phyloP scores from a whole-genome alignment of 2,797 vertebrate species.

The Sebastes glaucus region DNA sequence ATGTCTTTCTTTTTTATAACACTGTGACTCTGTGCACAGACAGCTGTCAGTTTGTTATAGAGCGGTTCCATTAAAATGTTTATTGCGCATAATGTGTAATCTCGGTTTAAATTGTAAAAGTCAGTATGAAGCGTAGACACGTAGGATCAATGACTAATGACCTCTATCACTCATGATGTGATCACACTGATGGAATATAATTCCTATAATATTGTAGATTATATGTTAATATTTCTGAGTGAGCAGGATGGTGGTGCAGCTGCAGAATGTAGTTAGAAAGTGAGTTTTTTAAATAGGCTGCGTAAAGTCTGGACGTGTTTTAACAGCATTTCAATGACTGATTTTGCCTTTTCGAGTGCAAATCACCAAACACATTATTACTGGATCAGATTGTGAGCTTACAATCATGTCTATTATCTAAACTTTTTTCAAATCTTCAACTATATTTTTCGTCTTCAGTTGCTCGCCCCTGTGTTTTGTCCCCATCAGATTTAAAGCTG shows the following conservation, averaged over 20 bases:
- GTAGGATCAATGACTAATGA: not conserved
- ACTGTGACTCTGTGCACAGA: not conserved
- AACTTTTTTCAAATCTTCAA: not conserved
- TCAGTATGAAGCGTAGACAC: not conserved
- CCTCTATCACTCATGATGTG: not conserved
- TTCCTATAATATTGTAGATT: not conserved
- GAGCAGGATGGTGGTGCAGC: not conserved
- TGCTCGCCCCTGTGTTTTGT: too few relatives aligned
- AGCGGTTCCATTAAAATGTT: not conserved
- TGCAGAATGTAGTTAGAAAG: not conserved
- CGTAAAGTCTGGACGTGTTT: not conserved
- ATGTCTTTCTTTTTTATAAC: not conserved
- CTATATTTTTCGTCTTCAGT: not conserved
- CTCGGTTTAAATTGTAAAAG: not conserved
- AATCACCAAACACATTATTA: not conserved
- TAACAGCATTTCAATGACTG: not conserved
- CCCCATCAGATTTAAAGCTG: not conserved
- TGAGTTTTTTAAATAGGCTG: not conserved
- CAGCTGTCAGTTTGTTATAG: not conserved
- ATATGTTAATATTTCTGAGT: not conserved
- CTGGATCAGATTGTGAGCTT: not conserved
- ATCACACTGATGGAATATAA: not conserved
- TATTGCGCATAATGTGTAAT: not conserved
- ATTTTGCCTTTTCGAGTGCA: not conserved
- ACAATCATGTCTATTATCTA: not conserved